Conservation (phyloP, 2,797 vertebrate species). For the Nannoperca australis region DNA sequence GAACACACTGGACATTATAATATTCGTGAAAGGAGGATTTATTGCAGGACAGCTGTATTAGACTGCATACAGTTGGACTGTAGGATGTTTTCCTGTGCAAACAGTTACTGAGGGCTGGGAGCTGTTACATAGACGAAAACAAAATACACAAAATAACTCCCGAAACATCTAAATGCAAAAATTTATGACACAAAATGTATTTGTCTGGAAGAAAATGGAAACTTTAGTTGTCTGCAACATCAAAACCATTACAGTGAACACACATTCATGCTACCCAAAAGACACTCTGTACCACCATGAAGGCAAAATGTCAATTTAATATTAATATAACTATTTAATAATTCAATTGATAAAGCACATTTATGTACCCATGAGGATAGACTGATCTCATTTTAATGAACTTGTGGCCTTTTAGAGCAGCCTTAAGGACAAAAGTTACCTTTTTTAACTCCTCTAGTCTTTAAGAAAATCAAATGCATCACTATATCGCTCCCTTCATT, state of each 20-base stretch:
- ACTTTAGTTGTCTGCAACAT: neutral
- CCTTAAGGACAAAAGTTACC: neutral
- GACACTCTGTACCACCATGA: neutral
- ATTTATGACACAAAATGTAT: neutral
- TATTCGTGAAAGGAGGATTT: neutral
- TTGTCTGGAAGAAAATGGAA: neutral
- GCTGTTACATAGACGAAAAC: neutral
- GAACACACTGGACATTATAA: neutral
- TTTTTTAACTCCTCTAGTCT: neutral
- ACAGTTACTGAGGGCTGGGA: too few species aligned
- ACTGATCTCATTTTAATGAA: neutral
- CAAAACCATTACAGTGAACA: neutral
- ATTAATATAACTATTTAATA: neutral
- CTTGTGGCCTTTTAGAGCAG: neutral
- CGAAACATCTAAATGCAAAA: neutral
- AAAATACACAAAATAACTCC: neutral
- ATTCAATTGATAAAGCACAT: neutral
- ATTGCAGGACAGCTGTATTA: neutral
- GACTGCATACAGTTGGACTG: neutral
- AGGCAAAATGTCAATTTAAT: neutral
- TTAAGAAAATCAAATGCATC: neutral
- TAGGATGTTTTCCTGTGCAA: neutral
- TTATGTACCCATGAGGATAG: neutral
- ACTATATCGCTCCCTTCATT: neutral
- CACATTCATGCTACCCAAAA: neutral